Conservation (phyloP, 37 sponge, comb jelly and placozoan species). For the Bolinopsis microptera region DNA sequence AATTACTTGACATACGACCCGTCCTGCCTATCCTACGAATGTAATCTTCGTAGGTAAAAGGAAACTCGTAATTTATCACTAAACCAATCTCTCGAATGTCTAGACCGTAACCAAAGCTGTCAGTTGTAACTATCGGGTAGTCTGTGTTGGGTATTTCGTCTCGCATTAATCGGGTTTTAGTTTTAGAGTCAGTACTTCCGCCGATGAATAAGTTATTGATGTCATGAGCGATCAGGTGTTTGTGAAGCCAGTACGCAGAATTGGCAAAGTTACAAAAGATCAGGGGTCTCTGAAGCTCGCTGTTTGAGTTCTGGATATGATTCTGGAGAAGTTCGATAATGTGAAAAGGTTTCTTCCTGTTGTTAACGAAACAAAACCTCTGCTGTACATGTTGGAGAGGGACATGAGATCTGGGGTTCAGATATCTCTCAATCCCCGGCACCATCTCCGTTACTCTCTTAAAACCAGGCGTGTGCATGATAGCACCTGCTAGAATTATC, state of each 20-base stretch:
- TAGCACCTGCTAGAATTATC: conserved; percentile 9
- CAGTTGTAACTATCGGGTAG: conserved; percentile 8
- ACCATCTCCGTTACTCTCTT: not conserved
- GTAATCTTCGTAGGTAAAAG: conserved; percentile 48
- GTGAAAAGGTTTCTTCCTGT: not conserved
- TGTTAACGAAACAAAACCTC: conserved; percentile 32
- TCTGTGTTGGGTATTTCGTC: not conserved
- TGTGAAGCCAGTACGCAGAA: conserved; percentile 33
- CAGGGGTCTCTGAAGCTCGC: not conserved
- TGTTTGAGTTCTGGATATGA: not conserved
- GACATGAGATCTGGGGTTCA: not conserved
- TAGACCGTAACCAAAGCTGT: not conserved
- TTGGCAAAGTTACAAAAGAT: conserved; percentile 51
- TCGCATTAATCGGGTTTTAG: not conserved
- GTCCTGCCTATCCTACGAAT: conserved; percentile 8
- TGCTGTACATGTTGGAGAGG: conserved; percentile 1
- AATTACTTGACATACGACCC: conserved; percentile 23
- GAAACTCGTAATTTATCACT: conserved; percentile 54
- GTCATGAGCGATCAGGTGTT: not conserved
- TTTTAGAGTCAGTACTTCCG: not conserved
- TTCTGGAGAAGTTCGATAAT: not conserved
- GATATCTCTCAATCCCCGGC: not conserved
- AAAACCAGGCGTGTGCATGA: not conserved
- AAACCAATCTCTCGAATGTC: conserved; percentile 30
- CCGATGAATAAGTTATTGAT: not conserved